phyloP scores from a whole-genome alignment of 2,888 invertebrate species.

The Asteroscopus sphinx region DNA sequence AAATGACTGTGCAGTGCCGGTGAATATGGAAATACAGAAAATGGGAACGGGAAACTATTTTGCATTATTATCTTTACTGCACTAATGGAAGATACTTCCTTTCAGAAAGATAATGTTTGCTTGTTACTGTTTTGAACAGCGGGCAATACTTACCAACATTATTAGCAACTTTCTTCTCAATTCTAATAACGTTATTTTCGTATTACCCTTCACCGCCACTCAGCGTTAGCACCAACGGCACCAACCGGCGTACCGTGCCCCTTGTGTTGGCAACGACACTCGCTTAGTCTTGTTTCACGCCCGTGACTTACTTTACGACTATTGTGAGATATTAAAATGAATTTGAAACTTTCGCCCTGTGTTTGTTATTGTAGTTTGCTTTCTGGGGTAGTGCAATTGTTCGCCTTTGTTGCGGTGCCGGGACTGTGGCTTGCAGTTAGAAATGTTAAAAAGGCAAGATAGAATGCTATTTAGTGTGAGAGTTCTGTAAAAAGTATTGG shows the following conservation, averaged over 20 bases:
- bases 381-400: slow-evolving; percentile 69
- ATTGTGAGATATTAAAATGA: slow-evolving; percentile 89
- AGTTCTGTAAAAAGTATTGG: no score
- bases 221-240: slow-evolving; percentile 42
- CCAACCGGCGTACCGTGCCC: slow-evolving; percentile 48
- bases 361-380: slow-evolving; percentile 80
- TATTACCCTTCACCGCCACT: slow-evolving; percentile 44
- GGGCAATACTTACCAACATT: not conserved
- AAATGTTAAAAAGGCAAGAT: not conserved
- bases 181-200: slow-evolving; percentile 22
- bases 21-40: slow-evolving; percentile 46
- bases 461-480: not conserved
- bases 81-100: not conserved
- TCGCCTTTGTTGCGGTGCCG: slow-evolving; percentile 41
- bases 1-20: slow-evolving; percentile 52
- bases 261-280: slow-evolving; percentile 64
- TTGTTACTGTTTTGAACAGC: slow-evolving; percentile 23
- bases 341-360: slow-evolving; percentile 86
- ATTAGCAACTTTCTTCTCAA: slow-evolving; percentile 30
- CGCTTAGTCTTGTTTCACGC: slow-evolving; percentile 78
- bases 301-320: slow-evolving; percentile 83
- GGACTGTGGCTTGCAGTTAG: slow-evolving; percentile 39
- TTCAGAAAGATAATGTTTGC: slow-evolving; percentile 11
- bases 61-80: not conserved
- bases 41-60: slow-evolving; percentile 8